These are phyloP conservation scores for Chloroclysta siterata DNA, from an alignment of 2,888 invertebrate species.

Conservation along the genomic window DNA sequence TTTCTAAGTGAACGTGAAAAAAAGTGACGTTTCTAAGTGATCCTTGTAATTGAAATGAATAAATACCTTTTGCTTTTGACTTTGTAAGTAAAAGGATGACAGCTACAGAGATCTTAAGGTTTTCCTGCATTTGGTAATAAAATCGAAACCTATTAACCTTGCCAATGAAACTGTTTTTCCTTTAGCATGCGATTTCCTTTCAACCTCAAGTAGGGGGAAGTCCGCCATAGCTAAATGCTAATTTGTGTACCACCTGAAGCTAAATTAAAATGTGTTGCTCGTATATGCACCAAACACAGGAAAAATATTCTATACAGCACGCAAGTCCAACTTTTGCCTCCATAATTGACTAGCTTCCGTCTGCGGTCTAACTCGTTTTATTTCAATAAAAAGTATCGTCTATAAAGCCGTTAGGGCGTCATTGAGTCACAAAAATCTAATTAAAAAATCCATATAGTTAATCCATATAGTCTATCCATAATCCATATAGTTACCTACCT, in stretches of 20 bases:
- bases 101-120: too few relatives aligned
- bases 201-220: conserved; percentile 21
- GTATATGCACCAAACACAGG: conserved; percentile 16
- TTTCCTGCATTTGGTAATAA: conserved; percentile 13
- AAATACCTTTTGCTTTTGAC: too few relatives aligned
- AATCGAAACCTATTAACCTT: conserved; percentile 22
- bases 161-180: conserved; percentile 24
- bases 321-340: not conserved
- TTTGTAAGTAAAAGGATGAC: too few relatives aligned
- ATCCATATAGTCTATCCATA: too few relatives aligned
- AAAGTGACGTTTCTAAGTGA: too few relatives aligned
- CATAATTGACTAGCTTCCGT: not conserved
- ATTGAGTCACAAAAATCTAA: too few relatives aligned
- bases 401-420: conserved; percentile 2
- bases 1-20: too few relatives aligned
- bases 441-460: too few relatives aligned
- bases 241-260: conserved; percentile 5
- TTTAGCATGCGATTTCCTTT: conserved; percentile 24
- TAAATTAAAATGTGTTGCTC: too few relatives aligned
- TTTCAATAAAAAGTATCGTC: not conserved
- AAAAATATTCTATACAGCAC: conserved; percentile 16
- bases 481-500: too few relatives aligned
- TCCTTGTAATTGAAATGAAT: too few relatives aligned
- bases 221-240: conserved; percentile 26
- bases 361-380: not conserved